Base-by-base conservation (phyloP, 2,797 vertebrate genomes). In the Schizothorax lantsangensis region DNA sequence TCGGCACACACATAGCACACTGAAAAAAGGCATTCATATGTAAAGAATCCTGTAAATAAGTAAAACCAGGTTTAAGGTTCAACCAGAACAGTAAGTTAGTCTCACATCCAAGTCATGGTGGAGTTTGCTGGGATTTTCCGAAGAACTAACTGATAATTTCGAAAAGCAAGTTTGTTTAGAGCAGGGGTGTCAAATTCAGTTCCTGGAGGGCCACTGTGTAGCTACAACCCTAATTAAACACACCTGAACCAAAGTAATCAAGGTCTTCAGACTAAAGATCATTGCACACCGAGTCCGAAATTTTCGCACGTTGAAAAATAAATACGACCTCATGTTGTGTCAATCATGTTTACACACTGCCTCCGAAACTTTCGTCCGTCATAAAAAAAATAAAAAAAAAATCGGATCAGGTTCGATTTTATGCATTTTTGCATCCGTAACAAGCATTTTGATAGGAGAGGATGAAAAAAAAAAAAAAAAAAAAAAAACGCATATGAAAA, bases 31-130 rank as follows among this genome's bases (percentile, higher is more conserved):
- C 62, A 69, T 54, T 69, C 47, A 79, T 15, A 45, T 6, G 2
- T 45, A 21, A n/a, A 78, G 10, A 47, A 72, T 73, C 21, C 52
- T 72, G 77, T 80, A 80, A 73, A 85, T 85, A 17, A 80, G 77
- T 85, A 33, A 85, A 80, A 62, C 2, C 21, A 1, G 54, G 68
- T 26, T 85, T 14, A 85, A 62, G 40, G 9, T 80, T 79, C 11
- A 72, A 85, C 74, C 62, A 79, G 47, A 79, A 85, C 19, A 38
- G 36, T 21, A 43, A 1, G 1, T 26, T 52, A 8, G 75, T 71
- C 38, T 71, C 14, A 45, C 38, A 47, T 71, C 30, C 38, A 19
- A n/a, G 33, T 19, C 66, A 36, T 19, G 26, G 68, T 57, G 36
- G 26, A 72, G 68, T 47, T 85, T 26, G 11, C 5, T 47, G 49